Conservation (phyloP, 1,140 invertebrate genomes). For the Philotrypesis tridentata region DNA sequence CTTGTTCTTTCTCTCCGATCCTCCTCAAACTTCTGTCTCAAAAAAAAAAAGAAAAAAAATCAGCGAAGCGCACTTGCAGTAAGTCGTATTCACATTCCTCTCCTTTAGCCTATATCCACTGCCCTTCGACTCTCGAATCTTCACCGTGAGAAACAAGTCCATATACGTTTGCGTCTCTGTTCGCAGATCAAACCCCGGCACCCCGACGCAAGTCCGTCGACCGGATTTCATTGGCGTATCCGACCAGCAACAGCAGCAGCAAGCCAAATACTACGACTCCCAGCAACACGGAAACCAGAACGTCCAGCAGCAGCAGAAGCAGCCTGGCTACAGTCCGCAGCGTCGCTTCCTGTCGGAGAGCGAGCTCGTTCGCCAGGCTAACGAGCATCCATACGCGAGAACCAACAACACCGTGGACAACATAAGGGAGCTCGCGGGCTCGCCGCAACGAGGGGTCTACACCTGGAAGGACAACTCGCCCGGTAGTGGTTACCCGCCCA, state of each 20-base stretch:
- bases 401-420: slow-evolving; percentile 77
- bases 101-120: neutral
- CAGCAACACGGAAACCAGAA: slow-evolving; percentile 59
- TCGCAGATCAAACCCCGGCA: slow-evolving; percentile 90
- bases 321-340: slow-evolving; percentile 79
- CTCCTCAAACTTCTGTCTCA: slow-evolving; percentile 23
- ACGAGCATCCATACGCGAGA: slow-evolving; percentile 72
- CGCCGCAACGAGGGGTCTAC: slow-evolving; percentile 87
- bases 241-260: slow-evolving; percentile 36
- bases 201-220: slow-evolving; percentile 88
- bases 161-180: neutral
- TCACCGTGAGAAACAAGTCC: neutral
- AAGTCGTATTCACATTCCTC: neutral
- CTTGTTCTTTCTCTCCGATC: slow-evolving; percentile 49
- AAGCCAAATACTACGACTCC: slow-evolving; percentile 75
- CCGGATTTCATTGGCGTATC: slow-evolving; percentile 88
- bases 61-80: neutral
- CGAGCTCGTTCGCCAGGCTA: slow-evolving; percentile 83
- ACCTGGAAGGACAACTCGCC: slow-evolving; percentile 87
- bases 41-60: neutral
- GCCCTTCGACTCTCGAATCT: neutral
- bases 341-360: slow-evolving; percentile 89
- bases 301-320: neutral
- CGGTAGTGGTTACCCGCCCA: slow-evolving; percentile 65
- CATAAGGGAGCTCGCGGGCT: slow-evolving; percentile 86